These are phyloP conservation scores for Helobdella robusta DNA, from an alignment of 2,888 invertebrate genomes.

Conservation along the genomic window DNA sequence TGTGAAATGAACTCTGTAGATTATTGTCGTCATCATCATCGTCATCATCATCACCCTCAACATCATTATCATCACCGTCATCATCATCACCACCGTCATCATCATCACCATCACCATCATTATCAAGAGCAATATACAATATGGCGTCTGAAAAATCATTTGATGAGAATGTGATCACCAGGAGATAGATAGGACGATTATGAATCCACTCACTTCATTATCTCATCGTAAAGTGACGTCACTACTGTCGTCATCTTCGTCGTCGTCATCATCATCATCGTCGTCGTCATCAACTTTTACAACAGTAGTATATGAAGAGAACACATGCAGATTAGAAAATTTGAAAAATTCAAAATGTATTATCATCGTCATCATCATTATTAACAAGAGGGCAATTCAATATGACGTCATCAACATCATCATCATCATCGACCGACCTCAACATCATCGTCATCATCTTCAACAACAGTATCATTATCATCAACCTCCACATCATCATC, in stretches of 20 bases:
- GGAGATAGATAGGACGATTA: too few species aligned
- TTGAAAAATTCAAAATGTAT: neutral
- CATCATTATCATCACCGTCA: slow-evolving; percentile 21
- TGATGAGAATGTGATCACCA: too few species aligned
- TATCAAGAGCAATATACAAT: too few species aligned
- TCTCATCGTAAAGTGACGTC: too few species aligned
- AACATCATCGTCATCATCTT: slow-evolving; percentile 6
- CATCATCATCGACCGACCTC: slow-evolving; percentile 18
- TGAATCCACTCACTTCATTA: too few species aligned
- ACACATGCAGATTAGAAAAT: neutral
- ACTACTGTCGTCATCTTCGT: slow-evolving; percentile 19
- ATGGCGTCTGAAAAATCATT: too few species aligned
- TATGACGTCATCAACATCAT: slow-evolving; percentile 12
- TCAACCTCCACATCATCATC: slow-evolving; percentile 8
- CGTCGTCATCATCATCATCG: slow-evolving; percentile 19
- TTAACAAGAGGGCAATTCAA: neutral
- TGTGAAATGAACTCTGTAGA: too few species aligned
- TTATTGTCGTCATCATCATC: slow-evolving; percentile 22
- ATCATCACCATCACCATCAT: slow-evolving; percentile 19
- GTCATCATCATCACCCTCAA: slow-evolving; percentile 17
- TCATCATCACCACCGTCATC: slow-evolving; percentile 20
- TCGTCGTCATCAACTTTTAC: slow-evolving; percentile 12
- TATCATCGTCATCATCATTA: slow-evolving; percentile 21
- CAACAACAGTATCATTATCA: slow-evolving; percentile 4
- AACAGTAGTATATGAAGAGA: neutral